These are phyloP conservation scores for Sesamia nonagrioides DNA, from an alignment of 1,140 invertebrate genomes.

Conservation along the genomic window DNA sequence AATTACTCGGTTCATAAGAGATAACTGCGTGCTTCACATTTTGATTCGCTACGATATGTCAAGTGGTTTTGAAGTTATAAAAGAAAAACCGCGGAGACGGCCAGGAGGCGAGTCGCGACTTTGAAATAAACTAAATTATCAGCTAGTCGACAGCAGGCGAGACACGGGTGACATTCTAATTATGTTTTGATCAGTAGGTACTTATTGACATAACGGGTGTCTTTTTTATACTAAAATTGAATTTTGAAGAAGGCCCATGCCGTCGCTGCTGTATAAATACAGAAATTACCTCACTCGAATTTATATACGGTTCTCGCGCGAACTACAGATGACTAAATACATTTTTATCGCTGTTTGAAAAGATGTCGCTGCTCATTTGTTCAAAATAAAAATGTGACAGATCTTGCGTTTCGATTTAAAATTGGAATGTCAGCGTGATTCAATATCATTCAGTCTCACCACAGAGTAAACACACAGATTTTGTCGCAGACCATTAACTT, in stretches of 20 bases:
- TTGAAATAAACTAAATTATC: constrained; percentile 77
- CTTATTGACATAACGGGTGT: constrained; percentile 64
- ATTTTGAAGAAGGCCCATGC: constrained; percentile 39
- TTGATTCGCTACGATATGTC: constrained; percentile 46
- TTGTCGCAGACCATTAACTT: constrained; percentile 13
- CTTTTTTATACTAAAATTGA: constrained; percentile 57
- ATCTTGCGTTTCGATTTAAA: constrained; percentile 39
- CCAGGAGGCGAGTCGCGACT: constrained; percentile 46
- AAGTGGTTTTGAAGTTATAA: constrained; percentile 44
- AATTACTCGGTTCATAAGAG: constrained; percentile 48
- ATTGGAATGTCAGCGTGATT: constrained; percentile 42
- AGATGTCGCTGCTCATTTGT: constrained; percentile 32
- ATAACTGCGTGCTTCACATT: constrained; percentile 49
- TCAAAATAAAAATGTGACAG: constrained; percentile 26
- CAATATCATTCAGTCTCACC: constrained; percentile 2
- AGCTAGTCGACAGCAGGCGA: constrained; percentile 53
- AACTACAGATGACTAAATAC: constrained; percentile 28
- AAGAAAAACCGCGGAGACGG: constrained; percentile 44
- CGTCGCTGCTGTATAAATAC: background rate
- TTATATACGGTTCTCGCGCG: constrained; percentile 10
- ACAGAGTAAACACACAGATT: constrained; percentile 2
- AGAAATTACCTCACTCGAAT: constrained; percentile 36
- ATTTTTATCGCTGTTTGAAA: constrained; percentile 43
- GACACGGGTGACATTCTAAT: constrained; percentile 72
- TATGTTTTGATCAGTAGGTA: constrained; percentile 51